These are phyloP conservation scores for Drosophila seclusa DNA, from an alignment of 2,888 invertebrate genomes.

Conservation along the genomic window DNA sequence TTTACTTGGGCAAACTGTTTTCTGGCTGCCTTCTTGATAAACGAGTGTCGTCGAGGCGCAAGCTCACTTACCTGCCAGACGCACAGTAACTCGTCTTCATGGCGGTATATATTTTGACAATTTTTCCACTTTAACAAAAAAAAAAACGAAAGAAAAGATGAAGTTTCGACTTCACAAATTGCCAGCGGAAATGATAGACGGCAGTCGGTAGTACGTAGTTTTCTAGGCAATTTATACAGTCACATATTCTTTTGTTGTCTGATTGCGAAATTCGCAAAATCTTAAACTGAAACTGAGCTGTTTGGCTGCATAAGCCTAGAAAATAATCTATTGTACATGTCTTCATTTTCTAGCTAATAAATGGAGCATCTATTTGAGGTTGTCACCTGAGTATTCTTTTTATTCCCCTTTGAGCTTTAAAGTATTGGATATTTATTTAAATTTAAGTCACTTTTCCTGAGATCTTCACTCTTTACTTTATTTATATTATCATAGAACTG, in stretches of 20 bases:
- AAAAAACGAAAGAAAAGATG: not conserved
- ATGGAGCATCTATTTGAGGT: not conserved
- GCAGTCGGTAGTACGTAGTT: conserved; percentile 70
- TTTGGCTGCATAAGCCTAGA: conserved; percentile 43
- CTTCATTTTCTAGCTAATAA: conserved; percentile 7
- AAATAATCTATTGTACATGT: conserved; percentile 49
- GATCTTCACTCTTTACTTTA: too few relatives aligned
- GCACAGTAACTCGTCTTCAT: conserved; percentile 7
- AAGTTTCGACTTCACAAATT: conserved; percentile 68
- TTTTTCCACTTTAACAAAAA: conserved; percentile 39
- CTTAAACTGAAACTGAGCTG: conserved; percentile 15
- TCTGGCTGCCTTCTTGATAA: conserved; percentile 51
- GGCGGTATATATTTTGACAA: conserved; percentile 77
- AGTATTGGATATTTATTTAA: not conserved
- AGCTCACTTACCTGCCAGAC: conserved; percentile 49
- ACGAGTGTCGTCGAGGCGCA: conserved; percentile 62
- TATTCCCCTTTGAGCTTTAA: not conserved
- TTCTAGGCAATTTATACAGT: conserved; percentile 76
- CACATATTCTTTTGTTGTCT: conserved; percentile 70
- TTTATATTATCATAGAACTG: conserved; percentile 12
- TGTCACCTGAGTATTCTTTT: too few relatives aligned
- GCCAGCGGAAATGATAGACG: conserved; percentile 82
- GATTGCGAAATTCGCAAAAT: conserved; percentile 7
- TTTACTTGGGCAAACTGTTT: conserved; percentile 45
- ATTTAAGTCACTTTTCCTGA: not conserved